Evolutionary conservation across 1,140 invertebrate species (phyloP), one percentile per base, ranked within the genome.

Genomic region (Panagrolaimus sp.): DNA sequence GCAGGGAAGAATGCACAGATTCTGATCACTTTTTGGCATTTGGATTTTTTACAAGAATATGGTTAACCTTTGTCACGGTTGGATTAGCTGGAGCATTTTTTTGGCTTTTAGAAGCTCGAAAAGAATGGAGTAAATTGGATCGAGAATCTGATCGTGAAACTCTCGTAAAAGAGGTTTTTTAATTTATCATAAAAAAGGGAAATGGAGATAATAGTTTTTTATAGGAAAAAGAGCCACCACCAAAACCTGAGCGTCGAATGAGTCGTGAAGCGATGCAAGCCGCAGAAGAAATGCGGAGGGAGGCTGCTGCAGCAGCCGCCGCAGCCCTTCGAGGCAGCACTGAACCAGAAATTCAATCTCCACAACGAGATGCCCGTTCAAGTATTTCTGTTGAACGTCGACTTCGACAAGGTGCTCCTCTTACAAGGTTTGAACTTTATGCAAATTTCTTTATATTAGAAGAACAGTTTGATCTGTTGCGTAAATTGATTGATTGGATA

Each of bases 1-100:
- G 7, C 32, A 38, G 32, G 78, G 78, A 80, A 65, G 77, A 81
- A 58, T 80, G 78, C 38, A 69, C 72, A 8, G 71, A 71, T 21
- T 43, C 67, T n/a, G 77, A 81, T 26, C 76, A 79, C 62, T 75
- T 76, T 46, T 63, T 80, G 43, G 67, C 52, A 6, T 69, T 74
- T 32, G 65, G 65, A 15, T 47, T 45, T 26, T 74, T 74, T 21
- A 74, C 66, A 17, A 66, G 73, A 28, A 44, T 70, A n/a, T 63
- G 65, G 43, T 43, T 74, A 15, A 67, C 71, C 9, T 38, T 62
- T 6, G 67, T 55, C 14, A 64, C 73, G 1, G 24, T 74, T 38
- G 21, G 45, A 21, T 68, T 69, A 21, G 71, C 72, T 9, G 43
- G 47, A 21, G 32, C 69, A 8, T 74, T 74, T 43, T 74, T 74